phyloP scores from a whole-genome alignment of 2,797 vertebrate genomes.

The Coregonus sp. region DNA sequence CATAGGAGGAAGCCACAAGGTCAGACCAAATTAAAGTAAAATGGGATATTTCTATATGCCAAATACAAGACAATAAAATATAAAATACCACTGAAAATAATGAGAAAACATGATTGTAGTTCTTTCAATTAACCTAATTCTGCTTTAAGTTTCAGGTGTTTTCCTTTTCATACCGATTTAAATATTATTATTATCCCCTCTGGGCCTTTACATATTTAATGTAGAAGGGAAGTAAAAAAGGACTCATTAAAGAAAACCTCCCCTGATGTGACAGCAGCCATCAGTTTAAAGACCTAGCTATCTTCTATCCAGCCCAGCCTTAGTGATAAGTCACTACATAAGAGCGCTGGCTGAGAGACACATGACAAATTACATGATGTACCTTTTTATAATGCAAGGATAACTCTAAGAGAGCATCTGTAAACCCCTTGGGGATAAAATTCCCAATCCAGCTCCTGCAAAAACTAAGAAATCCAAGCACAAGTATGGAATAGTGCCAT shows the following conservation, averaged over 20 bases:
- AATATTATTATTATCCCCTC: neutral
- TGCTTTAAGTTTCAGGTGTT: too few species aligned
- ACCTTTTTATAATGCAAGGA: slow-evolving; percentile 29
- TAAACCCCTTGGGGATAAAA: slow-evolving; percentile 49
- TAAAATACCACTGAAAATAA: too few species aligned
- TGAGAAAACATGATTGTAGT: neutral
- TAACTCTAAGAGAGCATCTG: slow-evolving; percentile 35
- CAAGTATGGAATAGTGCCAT: slow-evolving; percentile 24
- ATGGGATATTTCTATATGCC: neutral
- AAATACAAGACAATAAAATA: neutral
- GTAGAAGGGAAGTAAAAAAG: slow-evolving; percentile 38
- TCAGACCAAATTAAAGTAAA: too few species aligned
- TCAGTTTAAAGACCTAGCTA: slow-evolving; percentile 48
- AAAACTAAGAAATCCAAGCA: slow-evolving; percentile 35
- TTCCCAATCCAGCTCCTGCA: slow-evolving; percentile 43
- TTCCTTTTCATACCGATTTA: neutral
- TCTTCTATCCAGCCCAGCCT: slow-evolving; percentile 49
- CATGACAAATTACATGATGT: slow-evolving; percentile 53
- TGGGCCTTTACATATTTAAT: slow-evolving; percentile 38
- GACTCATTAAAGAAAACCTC: slow-evolving; percentile 63
- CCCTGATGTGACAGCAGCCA: slow-evolving; percentile 51
- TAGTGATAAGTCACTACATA: slow-evolving; percentile 41
- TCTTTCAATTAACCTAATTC: too few species aligned
- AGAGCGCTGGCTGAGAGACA: slow-evolving; percentile 39
- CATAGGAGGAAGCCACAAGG: neutral